Evolutionary conservation across 2,888 invertebrate genomes (phyloP), one percentile per base, ranked within the genome.

Genomic region (Tetragonisca angustula): DNA sequence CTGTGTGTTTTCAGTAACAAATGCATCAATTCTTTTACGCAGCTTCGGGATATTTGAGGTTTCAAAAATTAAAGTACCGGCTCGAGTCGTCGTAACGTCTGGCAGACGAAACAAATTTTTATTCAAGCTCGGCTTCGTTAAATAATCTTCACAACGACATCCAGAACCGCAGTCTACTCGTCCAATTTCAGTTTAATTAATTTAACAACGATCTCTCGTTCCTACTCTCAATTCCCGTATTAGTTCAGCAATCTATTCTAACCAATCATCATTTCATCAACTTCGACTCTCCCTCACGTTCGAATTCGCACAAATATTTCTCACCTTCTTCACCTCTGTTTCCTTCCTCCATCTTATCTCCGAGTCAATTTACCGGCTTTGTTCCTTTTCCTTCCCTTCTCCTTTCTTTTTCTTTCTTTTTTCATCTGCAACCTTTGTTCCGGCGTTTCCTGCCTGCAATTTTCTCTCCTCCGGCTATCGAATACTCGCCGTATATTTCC

Each of bases 331-430:
- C 49, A 0, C n/a, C 54, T 5, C 6, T 32, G 43, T 15, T 15
- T 32, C 49, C 52, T 43, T n/a, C 68, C 49, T n/a, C 68, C 49
- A 69, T 68, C 69, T 73, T 74, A 79, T 73, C 81, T 64, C 32
- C 36, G 50, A 69, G 73, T 64, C 80, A 79, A 81, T 81, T 80
- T 73, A 73, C 72, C 62, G 36, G n/a, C 61, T 24, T 43, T 43
- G 43, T 43, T 11, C 43, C 9, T 43, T 43, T 43, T 54, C 59
- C 77, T 65, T 52, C 2, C 21, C 9, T 11, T 17, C 9, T 13
- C 27, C 52, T 17, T 3, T 17, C 5, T 49, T 13, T 11, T 68
- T 17, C 19, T 50, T 11, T 68, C 9, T 11, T 50, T 68, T 52
- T 21, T 2, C 21, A 49, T n/a, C 32, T 64, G 19, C 13, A 64